Base-by-base conservation (phyloP, 2,888 invertebrate genomes). In the Galerucella calmariensis region DNA sequence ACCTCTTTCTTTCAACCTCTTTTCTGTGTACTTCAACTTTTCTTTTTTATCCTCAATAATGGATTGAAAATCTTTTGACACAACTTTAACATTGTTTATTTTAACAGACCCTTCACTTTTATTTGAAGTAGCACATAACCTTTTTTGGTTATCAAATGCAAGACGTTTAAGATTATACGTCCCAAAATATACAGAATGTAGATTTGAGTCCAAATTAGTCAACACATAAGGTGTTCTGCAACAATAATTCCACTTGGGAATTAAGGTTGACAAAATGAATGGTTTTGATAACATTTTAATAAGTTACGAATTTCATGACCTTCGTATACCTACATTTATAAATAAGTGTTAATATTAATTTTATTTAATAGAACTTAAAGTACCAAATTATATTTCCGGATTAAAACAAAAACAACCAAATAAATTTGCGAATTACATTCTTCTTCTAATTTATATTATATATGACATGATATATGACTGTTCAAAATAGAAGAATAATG, bases 1-100 rank as follows among this genome's bases (percentile, higher is more conserved):
- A 77, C 92, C 92, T 80, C 90, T 91, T 69, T 90, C 90, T 82
- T 90, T 89, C 44, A 92, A 85, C 83, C 87, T 88, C 69, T 89
- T 87, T 83, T 92, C 92, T 2, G 91, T 91, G 81, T 89, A 88
- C 82, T 90, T 90, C 0, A 94, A 86, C 82, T 90, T 90, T 77
- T 90, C 91, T 76, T 91, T 92, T 79, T 90, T 92, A 69, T 91
- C 90, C 77, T 92, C 90, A 72, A 93, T 88, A 69, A 86, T 86
- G 10, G 76, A 78, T 78, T 84, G 85, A 8, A 86, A 75, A 68
- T 86, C 85, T 63, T 80, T 75, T 10, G 72, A 56, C 20, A 76
- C 53, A 12, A 56, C 65, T 53, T 69, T 67, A 41, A 51, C 65
- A 41, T 59, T 63, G 44, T 69, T 70, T 70, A 53, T 70, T 61